phyloP scores from a whole-genome alignment of 2,113 vertebrate genomes.

The Coturnix japonica region DNA sequence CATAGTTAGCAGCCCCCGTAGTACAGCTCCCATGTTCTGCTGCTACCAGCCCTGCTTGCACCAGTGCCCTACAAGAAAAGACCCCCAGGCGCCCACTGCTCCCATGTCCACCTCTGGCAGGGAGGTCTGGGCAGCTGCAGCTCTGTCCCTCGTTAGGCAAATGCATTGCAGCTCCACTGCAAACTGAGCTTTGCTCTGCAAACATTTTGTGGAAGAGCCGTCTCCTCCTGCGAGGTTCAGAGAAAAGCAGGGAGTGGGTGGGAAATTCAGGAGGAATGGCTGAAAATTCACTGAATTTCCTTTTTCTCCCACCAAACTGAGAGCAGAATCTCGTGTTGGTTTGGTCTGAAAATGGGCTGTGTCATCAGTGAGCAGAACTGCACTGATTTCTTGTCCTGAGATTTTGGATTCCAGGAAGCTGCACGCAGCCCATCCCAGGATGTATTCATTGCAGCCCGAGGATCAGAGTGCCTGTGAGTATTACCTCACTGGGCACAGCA shows the following conservation, averaged over 20 bases:
- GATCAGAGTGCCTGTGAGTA: neutral
- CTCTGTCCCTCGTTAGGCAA: neutral
- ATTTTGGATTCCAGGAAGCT: slow-evolving; percentile 53
- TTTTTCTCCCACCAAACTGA: neutral
- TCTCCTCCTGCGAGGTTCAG: neutral
- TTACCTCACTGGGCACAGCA: slow-evolving; percentile 59
- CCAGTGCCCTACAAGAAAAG: fast-evolving
- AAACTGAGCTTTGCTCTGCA: neutral
- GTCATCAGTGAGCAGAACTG: neutral
- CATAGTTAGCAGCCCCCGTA: fast-evolving
- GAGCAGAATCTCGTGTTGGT: neutral
- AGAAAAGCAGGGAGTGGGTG: neutral
- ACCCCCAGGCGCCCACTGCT: neutral
- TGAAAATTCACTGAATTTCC: neutral
- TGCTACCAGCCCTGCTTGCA: neutral
- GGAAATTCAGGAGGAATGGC: neutral
- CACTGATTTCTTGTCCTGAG: neutral
- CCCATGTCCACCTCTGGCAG: neutral
- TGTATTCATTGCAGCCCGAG: neutral
- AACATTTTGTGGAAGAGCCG: fast-evolving
- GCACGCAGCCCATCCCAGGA: slow-evolving; percentile 18
- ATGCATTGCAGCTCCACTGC: neutral
- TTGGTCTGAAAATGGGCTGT: neutral
- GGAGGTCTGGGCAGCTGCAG: neutral
- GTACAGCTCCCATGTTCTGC: neutral